phyloP scores from a whole-genome alignment of 2,888 invertebrate genomes.

The Rhagium mordax region DNA sequence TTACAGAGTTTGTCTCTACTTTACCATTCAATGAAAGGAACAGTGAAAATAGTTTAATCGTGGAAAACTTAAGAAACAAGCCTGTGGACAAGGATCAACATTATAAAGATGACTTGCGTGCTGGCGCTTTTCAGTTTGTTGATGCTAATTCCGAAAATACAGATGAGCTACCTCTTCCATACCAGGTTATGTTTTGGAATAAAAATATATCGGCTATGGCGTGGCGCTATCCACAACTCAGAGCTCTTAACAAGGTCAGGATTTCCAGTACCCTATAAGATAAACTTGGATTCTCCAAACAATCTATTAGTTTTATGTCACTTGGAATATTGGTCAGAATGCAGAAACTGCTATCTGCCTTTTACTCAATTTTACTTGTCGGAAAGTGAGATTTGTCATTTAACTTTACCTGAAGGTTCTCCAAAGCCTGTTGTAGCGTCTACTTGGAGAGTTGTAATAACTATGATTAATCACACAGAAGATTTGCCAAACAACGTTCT shows the following conservation, averaged over 20 bases:
- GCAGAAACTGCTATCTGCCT: conserved; percentile 73
- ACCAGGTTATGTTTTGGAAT: conserved; percentile 74
- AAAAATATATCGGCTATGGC: conserved; percentile 80
- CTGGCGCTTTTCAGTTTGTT: conserved; percentile 85
- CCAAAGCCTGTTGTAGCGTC: conserved; percentile 75
- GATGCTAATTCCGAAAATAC: conserved; percentile 71
- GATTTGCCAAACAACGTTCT: conserved; percentile 53
- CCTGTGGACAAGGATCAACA: conserved; percentile 72
- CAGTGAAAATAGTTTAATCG: background rate
- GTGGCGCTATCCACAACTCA: conserved; percentile 94
- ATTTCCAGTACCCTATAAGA: conserved; percentile 88
- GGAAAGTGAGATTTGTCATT: conserved; percentile 76
- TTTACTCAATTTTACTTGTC: conserved; percentile 79
- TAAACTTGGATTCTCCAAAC: conserved; percentile 65
- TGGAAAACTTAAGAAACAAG: conserved; percentile 33
- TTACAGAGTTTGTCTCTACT: conserved; percentile 58
- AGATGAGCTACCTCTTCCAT: conserved; percentile 78
- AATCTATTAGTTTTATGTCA: conserved; percentile 71
- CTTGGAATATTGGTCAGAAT: conserved; percentile 77
- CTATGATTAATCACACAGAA: conserved; percentile 70
- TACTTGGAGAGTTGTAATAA: conserved; percentile 81
- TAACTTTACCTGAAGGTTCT: conserved; percentile 72
- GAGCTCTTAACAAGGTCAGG: conserved; percentile 84
- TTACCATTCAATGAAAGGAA: conserved; percentile 41
- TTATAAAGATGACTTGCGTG: conserved; percentile 80